phyloP scores from a whole-genome alignment of 2,888 invertebrate genomes.

The Andrena flavipes region DNA sequence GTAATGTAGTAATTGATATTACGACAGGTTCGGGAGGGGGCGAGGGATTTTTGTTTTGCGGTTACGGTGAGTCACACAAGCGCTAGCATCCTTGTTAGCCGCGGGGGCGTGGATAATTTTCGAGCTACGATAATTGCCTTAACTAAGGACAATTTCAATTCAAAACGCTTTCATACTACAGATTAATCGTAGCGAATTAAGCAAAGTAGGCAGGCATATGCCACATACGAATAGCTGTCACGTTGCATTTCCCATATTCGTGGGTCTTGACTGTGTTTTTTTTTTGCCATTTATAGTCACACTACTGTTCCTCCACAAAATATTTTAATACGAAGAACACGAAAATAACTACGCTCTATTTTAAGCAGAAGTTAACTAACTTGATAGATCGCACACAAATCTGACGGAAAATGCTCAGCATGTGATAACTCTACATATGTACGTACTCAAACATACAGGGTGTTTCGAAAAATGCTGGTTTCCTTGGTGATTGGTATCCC shows the following conservation, averaged over 20 bases:
- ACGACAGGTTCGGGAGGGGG: slow-evolving; percentile 18
- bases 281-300: background rate
- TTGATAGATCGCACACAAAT: too few species aligned
- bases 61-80: slow-evolving; percentile 75
- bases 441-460: too few species aligned
- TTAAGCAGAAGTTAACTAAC: too few species aligned
- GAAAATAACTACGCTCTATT: too few species aligned
- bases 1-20: slow-evolving; percentile 51
- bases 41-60: slow-evolving; percentile 73
- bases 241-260: background rate
- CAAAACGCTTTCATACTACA: slow-evolving; percentile 73
- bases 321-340: too few species aligned
- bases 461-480: too few species aligned
- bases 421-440: too few species aligned
- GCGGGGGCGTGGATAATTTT: slow-evolving; percentile 76
- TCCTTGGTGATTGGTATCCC: too few species aligned
- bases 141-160: slow-evolving; percentile 80
- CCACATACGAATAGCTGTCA: slow-evolving; percentile 3
- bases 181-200: slow-evolving; percentile 75
- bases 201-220: slow-evolving; percentile 59
- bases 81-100: slow-evolving; percentile 75
- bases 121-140: slow-evolving; percentile 81
- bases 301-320: background rate
- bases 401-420: too few species aligned
- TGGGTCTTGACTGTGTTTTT: background rate